Base-by-base conservation (phyloP, 2,888 invertebrate genomes). In the Parthenolecanium corni region DNA sequence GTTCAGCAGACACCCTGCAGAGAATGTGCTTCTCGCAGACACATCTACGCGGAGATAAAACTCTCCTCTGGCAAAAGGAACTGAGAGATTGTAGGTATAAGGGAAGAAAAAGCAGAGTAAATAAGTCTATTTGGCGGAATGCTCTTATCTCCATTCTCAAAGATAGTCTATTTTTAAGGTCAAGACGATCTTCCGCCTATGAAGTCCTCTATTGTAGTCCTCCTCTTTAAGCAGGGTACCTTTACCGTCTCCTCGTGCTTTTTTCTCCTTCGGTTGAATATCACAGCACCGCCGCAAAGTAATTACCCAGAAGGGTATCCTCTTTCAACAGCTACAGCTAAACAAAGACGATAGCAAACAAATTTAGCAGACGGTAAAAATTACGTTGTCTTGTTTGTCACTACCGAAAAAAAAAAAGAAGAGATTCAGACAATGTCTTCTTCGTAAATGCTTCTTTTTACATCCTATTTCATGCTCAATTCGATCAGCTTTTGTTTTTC, bases 341-440 rank as follows among this genome's bases (percentile, higher is more conserved):
- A 57, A 57, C 57, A 57, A 57, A 47, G 47, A 46, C 36, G 57
- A 23, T 57, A 47, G 46, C 18, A n/a, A 31, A 57, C 54, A 46
- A 57, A 57, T 57, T 57, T 57, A 57, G 57, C 57, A 57, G 57
- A 57, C 57, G 57, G 57, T 57, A 57, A 57, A 57, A 57, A 57
- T 57, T 57, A 57, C 57, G 57, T 57, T 36, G 57, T 57, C 57
- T 46, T 25, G 57, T 57, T 57, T 57, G 57, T 57, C 47, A 46
- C 57, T 52, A 54, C 54, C 54, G 52, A 31, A 31, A 31, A 31
- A 31, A 31, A 31, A 31, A 31, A 9, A 31, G 9, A 31, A 31
- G 42, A 54, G 42, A 14, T 23, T n/a, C 42, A 40, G 40, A 54
- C 54, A 54, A 54, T 54, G 54, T 54, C 38, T 54, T 24, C 42